Conservation (phyloP, 2,888 invertebrate genomes). For the Sphaerophoria taeniata region DNA sequence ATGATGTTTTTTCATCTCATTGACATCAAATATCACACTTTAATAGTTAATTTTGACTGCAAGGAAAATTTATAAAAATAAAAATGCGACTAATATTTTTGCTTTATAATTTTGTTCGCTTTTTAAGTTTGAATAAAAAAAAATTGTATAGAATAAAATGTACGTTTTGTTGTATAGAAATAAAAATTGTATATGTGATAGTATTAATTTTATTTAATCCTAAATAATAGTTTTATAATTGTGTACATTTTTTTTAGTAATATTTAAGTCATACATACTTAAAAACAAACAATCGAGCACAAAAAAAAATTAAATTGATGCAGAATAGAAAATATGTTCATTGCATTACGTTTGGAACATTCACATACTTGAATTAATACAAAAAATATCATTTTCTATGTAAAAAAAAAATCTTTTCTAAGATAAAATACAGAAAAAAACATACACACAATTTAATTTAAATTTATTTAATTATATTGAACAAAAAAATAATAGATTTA, state of each 20-base stretch:
- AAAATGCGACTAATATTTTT: constrained; percentile 31
- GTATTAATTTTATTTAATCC: constrained; percentile 74
- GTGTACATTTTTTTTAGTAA: constrained; percentile 35
- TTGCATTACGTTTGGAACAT: constrained; percentile 67
- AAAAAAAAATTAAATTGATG: constrained; percentile 15
- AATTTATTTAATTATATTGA: background rate
- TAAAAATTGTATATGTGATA: constrained; percentile 72
- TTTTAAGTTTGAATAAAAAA: constrained; percentile 22
- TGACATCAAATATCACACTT: constrained; percentile 59
- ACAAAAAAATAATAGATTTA: constrained; percentile 34
- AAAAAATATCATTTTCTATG: constrained; percentile 22
- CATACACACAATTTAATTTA: constrained; percentile 51
- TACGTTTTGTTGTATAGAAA: constrained; percentile 60
- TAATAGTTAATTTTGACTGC: constrained; percentile 66
- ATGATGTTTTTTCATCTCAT: constrained; percentile 53
- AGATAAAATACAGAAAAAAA: constrained; percentile 12
- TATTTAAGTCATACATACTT: constrained; percentile 34
- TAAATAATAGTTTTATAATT: constrained; percentile 57
- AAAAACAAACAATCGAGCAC: constrained; percentile 1
- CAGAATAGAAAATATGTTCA: constrained; percentile 40
- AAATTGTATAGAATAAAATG: constrained; percentile 31
- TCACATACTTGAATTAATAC: constrained; percentile 1
- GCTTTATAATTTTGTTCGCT: constrained; percentile 23
- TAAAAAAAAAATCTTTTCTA: constrained; percentile 48
- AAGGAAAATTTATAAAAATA: constrained; percentile 37